Evolutionary conservation across 2,797 vertebrate genomes (phyloP).

Genomic region (Aldrovandia affinis): DNA sequence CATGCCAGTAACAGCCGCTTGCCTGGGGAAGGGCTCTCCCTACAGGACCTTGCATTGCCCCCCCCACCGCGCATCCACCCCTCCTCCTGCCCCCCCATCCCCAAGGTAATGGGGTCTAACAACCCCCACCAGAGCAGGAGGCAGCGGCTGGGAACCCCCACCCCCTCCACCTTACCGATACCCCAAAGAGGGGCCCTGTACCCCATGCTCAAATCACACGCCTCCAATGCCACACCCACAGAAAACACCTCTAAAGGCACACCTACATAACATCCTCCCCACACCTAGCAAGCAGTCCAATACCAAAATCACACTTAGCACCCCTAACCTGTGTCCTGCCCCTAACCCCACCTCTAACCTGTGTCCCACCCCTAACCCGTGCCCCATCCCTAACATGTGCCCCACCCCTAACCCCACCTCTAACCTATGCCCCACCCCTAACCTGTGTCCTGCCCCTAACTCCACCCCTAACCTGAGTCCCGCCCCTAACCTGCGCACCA

Average conservation of each 20-base stretch:
- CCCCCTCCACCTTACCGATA: slow-evolving; percentile 76
- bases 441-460: too few relatives aligned
- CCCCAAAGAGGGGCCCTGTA: slow-evolving; percentile 66
- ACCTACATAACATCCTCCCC: neutral
- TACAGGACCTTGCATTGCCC: slow-evolving; percentile 47
- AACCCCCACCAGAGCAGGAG: slow-evolving; percentile 67
- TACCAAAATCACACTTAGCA: neutral
- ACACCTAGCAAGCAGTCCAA: neutral
- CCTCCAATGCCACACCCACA: neutral
- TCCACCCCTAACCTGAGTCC: slow-evolving; percentile 59
- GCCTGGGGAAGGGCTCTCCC: neutral
- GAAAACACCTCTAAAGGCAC: neutral
- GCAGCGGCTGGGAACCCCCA: slow-evolving; percentile 68
- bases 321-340: slow-evolving; percentile 31
- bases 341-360: neutral
- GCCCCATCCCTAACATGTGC: slow-evolving; percentile 66
- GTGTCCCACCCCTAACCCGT: slow-evolving; percentile 61
- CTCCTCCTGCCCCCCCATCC: slow-evolving; percentile 53
- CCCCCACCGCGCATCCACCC: slow-evolving; percentile 55
- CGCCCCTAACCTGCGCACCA: slow-evolving; percentile 68
- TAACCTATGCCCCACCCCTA: slow-evolving; percentile 62
- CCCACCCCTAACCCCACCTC: slow-evolving; percentile 63
- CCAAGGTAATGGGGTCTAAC: slow-evolving; percentile 60
- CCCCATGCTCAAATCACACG: slow-evolving; percentile 41
- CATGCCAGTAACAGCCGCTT: slow-evolving; percentile 25